Evolutionary conservation across 2,888 invertebrate genomes (phyloP), one percentile per base, ranked within the genome.

Genomic region (Agriopis aurantiaria): DNA sequence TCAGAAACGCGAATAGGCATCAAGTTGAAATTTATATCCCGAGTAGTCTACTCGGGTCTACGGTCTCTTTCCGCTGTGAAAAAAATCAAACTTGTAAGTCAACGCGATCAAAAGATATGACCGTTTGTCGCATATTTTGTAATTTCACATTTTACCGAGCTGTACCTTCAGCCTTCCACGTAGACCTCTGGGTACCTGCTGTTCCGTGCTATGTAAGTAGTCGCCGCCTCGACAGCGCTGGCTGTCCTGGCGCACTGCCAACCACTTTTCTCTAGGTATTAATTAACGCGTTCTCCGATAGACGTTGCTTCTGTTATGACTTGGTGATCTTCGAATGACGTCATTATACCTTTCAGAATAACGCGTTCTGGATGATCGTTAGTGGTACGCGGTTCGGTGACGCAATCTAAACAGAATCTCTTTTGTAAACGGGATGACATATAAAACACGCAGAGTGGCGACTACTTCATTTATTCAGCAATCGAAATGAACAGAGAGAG

Each of bases 181-280:
- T 33, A 5, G 33, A 33, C 33, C 33, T 33, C 33, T 33, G 33
- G 33, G 17, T 1, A 23, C 17, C 17, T 23, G 8, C 14, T 9
- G 12, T 53, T 11, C 33, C 23, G 0, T 8, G 40, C n/a, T 8
- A 14, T n/a, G 41, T n/a, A n/a, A n/a, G n/a, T n/a, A 41, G 8
- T 41, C 0, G 12, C 56, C 43, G 17, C 5, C n/a, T 56, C 45
- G 45, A 9, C 41, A 5, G 9, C 41, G 43, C 56, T 14, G 56
- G 41, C 33, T 14, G n/a, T 8, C 11, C 40, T 56, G 56, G 85
- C 82, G 6, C 12, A 6, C n/a, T 9, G 80, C 85, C 84, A 85
- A 74, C 71, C 77, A 65, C 79, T 78, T 77, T 78, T 75, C 69
- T 77, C 73, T 59, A 71, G 61, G 71, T 17, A 57, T 57, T 78